Base-by-base conservation (phyloP, 2,797 vertebrate species). In the Cheracebus regulus region DNA sequence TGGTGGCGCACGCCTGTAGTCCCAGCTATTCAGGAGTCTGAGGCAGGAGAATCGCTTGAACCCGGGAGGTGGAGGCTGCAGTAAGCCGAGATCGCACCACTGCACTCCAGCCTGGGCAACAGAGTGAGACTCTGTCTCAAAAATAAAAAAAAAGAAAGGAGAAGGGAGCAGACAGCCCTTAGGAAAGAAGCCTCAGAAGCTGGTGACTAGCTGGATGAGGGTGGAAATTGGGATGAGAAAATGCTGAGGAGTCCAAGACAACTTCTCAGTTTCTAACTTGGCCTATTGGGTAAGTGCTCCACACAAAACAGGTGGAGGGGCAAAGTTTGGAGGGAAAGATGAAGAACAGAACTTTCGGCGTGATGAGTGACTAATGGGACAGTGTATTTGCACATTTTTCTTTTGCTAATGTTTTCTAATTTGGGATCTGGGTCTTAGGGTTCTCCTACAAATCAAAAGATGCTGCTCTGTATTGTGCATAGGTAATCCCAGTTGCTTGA, bases 191-290 rank as follows among this genome's bases (percentile, higher is more conserved):
- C 2, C 0, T 7, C 28, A 57, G 46, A n/a, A 26, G 26, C 4
- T 24, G 15, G 33, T 20, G 28, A 75, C 9, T 0, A 5, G 7
- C 0, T 1, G 36, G 17, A 30, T 1, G 20, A 12, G 11, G 30
- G 24, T 0, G 0, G 57, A 52, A n/a, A 22, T 13, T 4, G 19
- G 11, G 12, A 2, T 7, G 24, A 1, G 52, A 36, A 28, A 13
- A 30, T 5, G 19, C 20, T 22, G 15, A 5, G 1, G 10, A 5
- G 46, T 8, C 30, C 28, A 58, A 6, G 11, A 7, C 13, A 3
- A 19, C 4, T 1, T 36, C 15, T 9, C 1, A 4, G 26, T 57
- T 26, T 70, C 85, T 33, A 2, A 44, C 46, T 5, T 10, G 30
- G 67, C 57, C 75, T n/a, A 10, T 7, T 57, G 50, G 46, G 30